phyloP scores from a whole-genome alignment of 2,113 vertebrate genomes.

The Bubo scandiacus region DNA sequence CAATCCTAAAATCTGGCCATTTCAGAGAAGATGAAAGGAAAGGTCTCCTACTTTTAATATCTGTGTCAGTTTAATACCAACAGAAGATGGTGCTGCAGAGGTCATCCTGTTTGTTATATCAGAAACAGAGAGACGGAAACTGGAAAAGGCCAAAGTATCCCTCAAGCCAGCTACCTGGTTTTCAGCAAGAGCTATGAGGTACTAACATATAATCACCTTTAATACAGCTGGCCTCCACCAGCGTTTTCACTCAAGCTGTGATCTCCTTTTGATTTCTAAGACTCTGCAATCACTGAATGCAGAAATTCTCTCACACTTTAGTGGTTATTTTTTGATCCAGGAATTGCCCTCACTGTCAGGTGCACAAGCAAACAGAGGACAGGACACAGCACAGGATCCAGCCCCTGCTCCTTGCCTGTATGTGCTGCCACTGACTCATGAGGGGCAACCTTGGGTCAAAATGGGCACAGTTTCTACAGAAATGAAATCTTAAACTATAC shows the following conservation, averaged over 20 bases:
- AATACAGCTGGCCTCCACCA: background rate
- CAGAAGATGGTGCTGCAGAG: background rate
- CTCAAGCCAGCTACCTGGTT: background rate
- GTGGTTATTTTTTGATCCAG: background rate
- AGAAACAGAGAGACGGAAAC: background rate
- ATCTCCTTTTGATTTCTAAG: background rate
- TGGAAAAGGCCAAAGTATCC: background rate
- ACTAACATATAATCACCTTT: background rate
- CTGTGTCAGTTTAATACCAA: background rate
- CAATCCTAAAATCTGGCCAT: background rate
- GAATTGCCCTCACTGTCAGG: background rate
- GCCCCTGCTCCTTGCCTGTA: background rate
- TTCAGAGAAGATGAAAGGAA: background rate
- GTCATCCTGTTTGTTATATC: background rate
- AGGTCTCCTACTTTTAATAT: background rate
- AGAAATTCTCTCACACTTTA: background rate
- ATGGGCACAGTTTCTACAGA: background rate
- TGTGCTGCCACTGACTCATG: background rate
- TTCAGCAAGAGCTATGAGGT: background rate
- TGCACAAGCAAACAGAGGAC: background rate
- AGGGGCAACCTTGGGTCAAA: background rate
- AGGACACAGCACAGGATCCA: background rate
- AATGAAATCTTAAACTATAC: background rate
- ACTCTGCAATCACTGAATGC: background rate
- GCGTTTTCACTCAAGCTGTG: background rate